Evolutionary conservation across 2,888 invertebrate species (phyloP).

Genomic region (Balanococcus diminutus): DNA sequence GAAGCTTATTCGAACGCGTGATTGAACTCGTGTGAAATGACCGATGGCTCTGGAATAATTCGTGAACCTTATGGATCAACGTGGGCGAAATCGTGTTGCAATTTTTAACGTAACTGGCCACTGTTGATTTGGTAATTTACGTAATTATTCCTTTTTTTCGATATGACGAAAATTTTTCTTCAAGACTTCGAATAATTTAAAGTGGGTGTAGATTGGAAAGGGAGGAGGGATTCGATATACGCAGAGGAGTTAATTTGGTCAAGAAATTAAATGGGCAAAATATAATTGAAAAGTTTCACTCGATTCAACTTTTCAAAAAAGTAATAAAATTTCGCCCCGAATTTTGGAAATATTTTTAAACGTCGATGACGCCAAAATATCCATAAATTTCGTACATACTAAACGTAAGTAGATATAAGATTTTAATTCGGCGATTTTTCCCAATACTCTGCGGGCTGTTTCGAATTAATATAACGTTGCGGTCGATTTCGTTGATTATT

Average conservation of each 20-base stretch:
- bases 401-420: no score
- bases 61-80: not conserved
- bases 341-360: not conserved
- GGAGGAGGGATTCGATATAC: no score
- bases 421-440: not conserved
- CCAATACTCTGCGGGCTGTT: not conserved
- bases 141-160: not conserved
- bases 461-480: not conserved
- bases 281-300: not conserved
- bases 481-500: not conserved
- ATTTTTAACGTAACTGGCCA: not conserved
- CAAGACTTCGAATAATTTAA: not conserved
- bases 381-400: not conserved
- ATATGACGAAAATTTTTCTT: not conserved
- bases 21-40: constrained; percentile 28
- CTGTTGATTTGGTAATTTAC: not conserved
- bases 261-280: no score
- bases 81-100: constrained; percentile 18
- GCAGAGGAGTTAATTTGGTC: no score
- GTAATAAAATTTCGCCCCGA: not conserved
- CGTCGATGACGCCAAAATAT: not conserved
- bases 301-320: not conserved
- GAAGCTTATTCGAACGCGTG: not conserved
- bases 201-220: no score
- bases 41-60: constrained; percentile 6